phyloP scores from a whole-genome alignment of 2,113 vertebrate genomes.

The Lophius piscatorius region DNA sequence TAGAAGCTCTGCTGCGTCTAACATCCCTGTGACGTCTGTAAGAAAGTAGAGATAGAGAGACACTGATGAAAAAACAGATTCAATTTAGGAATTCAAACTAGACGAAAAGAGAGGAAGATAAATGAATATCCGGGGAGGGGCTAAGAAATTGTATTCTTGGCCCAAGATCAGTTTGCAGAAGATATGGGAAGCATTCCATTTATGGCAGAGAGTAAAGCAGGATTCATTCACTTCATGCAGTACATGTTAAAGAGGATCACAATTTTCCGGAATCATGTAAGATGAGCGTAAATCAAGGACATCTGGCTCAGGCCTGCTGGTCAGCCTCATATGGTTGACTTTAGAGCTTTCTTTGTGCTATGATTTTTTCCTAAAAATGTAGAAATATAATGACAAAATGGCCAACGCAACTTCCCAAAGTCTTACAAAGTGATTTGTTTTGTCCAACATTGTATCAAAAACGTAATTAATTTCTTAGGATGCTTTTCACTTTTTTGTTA shows the following conservation, averaged over 20 bases:
- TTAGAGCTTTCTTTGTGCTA: no score
- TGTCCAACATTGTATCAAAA: neutral
- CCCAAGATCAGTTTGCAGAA: constrained; percentile 16
- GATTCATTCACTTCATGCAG: constrained; percentile 7
- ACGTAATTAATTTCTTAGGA: neutral
- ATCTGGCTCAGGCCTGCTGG: constrained; percentile 37
- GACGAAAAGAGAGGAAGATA: constrained; percentile 4
- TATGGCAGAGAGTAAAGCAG: constrained; percentile 16
- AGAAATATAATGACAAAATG: neutral
- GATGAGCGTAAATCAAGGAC: constrained; percentile 60
- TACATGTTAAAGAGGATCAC: constrained; percentile 19
- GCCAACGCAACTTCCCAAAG: neutral
- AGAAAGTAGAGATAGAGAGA: constrained; percentile 21
- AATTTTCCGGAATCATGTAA: constrained; percentile 48
- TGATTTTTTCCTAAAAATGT: neutral
- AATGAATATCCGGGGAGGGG: neutral
- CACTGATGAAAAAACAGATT: constrained; percentile 31
- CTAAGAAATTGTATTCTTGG: constrained; percentile 37
- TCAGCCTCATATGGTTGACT: constrained; percentile 18
- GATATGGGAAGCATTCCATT: constrained; percentile 17
- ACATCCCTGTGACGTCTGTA: constrained; percentile 16
- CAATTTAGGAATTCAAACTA: constrained; percentile 3
- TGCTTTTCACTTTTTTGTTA: no score
- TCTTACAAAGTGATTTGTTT: neutral
- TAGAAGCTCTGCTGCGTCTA: constrained; percentile 18